Evolutionary conservation across 1,140 invertebrate species (phyloP).

Genomic region (Charaxes varanes): DNA sequence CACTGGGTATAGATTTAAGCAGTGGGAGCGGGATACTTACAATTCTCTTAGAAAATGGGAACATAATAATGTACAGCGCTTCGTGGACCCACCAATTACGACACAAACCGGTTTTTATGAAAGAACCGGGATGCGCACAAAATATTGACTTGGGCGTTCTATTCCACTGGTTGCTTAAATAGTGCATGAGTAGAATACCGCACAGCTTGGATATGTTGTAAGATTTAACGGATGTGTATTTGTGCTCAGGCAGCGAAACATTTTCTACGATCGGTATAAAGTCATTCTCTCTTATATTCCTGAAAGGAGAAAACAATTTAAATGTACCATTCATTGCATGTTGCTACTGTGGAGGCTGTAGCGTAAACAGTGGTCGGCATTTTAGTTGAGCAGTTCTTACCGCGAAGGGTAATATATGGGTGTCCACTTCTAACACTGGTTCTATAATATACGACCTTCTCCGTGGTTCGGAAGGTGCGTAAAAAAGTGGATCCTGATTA

Average conservation of each 20-base stretch:
- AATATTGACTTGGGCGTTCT: conserved; percentile 82
- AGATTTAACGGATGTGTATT: conserved; percentile 87
- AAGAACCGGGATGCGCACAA: conserved; percentile 94
- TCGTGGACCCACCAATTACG: conserved; percentile 90
- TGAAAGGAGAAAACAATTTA: conserved; percentile 71
- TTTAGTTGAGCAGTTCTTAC: too few species aligned
- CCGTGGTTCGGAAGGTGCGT: too few species aligned
- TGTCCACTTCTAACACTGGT: too few species aligned
- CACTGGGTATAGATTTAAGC: too few species aligned
- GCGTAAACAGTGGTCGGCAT: too few species aligned
- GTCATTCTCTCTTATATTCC: conserved; percentile 76
- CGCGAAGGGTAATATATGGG: too few species aligned
- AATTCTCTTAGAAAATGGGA: conserved; percentile 96
- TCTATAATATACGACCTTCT: too few species aligned
- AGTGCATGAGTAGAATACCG: conserved; percentile 87
- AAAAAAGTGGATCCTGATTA: too few species aligned
- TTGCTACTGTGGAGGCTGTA: too few species aligned
- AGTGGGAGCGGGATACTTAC: too few species aligned
- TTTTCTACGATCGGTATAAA: conserved; percentile 73
- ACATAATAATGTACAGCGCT: conserved; percentile 82
- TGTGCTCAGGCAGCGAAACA: conserved; percentile 69
- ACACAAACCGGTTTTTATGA: conserved; percentile 85
- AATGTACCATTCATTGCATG: too few species aligned
- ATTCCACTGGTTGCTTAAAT: conserved; percentile 78
- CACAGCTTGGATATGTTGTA: conserved; percentile 95